These are phyloP conservation scores for Helarctos malayanus DNA, from an alignment of 2,797 vertebrate genomes.

Conservation along the genomic window DNA sequence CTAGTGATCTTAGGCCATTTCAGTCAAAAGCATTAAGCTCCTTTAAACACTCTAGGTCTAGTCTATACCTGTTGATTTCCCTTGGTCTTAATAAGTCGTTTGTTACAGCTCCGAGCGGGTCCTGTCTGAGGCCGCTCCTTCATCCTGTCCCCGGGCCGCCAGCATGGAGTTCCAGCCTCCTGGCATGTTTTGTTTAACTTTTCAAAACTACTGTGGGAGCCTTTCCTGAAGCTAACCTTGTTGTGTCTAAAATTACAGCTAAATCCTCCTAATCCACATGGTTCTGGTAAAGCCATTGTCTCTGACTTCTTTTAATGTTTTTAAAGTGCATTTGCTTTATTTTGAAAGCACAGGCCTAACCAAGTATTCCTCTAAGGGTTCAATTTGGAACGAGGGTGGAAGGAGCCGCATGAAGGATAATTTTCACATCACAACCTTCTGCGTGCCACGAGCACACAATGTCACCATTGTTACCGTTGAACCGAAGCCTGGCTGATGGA, in stretches of 20 bases:
- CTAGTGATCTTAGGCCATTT: not conserved
- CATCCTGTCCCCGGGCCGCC: not conserved
- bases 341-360: conserved; percentile 61
- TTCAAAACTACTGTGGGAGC: conserved; percentile 17
- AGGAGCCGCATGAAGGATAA: not conserved
- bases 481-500: not conserved
- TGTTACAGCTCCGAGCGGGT: not conserved
- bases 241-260: conserved; percentile 65
- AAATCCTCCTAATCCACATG: not conserved
- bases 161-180: not conserved
- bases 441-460: not conserved
- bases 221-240: conserved; percentile 11
- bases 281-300: conserved; percentile 5
- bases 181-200: conserved; percentile 57
- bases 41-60: not conserved
- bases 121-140: not conserved
- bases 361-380: conserved; percentile 54
- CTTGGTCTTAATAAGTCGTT: not conserved
- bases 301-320: conserved; percentile 58
- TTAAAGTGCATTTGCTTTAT: conserved; percentile 59
- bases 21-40: not conserved
- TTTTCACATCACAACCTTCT: conserved; percentile 50
- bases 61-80: not conserved
- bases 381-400: conserved; percentile 50
- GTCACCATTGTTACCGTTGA: conserved; percentile 20